Evolutionary conservation across 2,113 vertebrate species (phyloP), one percentile per base, ranked within the genome.

Genomic region (Platichthys flesus): DNA sequence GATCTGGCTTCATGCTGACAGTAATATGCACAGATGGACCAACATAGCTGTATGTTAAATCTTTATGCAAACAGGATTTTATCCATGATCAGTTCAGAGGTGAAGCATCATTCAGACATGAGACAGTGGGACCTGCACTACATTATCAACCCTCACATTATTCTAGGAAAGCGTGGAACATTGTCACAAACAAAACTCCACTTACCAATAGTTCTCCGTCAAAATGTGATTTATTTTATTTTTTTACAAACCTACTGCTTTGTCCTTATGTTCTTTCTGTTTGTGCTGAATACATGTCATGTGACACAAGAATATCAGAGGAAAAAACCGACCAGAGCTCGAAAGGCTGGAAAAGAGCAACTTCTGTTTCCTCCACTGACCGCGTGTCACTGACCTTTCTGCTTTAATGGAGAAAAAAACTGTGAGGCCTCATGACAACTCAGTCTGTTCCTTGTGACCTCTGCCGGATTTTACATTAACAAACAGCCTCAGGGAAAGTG

Each of bases 21-120:
- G 47, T 67, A 64, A 54, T 54, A 21, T 54, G 51, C 51, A 72
- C 80, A 88, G 76, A 88, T 84, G 81, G 82, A 78, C 70, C 49
- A 66, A 82, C 35, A 40, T 23, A 71, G 54, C 54, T 56, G 47
- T 74, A 58, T 79, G 74, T 72, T 78, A 74, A 70, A 82, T 60
- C 78, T 86, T 79, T 65, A 78, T 64, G 80, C 78, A 74, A 58
- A 60, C 63, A 85, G 21, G 21, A 14, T 61, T 52, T 28, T 23
- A 67, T 79, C 18, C 35, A 63, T 13, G 23, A 54, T 14, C 18
- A 55, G 42, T 31, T 60, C 23, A 58, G 49, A 66, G 35, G 57
- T 52, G 24, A 54, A 20, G 5, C 14, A 26, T 56, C 35, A 18
- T 15, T 83, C 20, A 57, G 26, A 62, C 55, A 35, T 13, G 10